Base-by-base conservation (phyloP, 2,888 invertebrate species). In the Hyposoter dolosus region DNA sequence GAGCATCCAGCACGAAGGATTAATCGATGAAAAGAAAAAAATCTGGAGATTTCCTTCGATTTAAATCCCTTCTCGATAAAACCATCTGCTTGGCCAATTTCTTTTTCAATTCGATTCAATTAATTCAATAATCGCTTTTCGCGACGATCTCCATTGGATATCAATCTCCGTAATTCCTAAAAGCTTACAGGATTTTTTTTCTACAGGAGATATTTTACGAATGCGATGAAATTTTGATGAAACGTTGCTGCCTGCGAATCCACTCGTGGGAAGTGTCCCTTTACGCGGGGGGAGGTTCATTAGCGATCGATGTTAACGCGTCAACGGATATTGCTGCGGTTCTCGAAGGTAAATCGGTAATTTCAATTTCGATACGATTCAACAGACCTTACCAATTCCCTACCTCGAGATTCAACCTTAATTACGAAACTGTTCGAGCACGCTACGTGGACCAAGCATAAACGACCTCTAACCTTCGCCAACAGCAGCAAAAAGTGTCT, bases 261-360 rank as follows among this genome's bases (percentile, higher is more conserved):
- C 10, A 15, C 9, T 5, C 23, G 28, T 28, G 10, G 60, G 1
- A 60, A 60, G 9, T 12, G 12, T 23, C 28, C 3, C 60, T 72
- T 74, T 40, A 40, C 40, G 28, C 63, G 60, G 60, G 28, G 35
- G 50, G 45, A 60, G 50, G n/a, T 60, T 79, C 78, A 75, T 83
- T 83, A 79, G 63, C 60, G 47, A 32, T 65, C 71, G 32, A 32
- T 32, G 40, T 71, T 43, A 63, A 80, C 80, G 80, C 80, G 35
- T 72, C 69, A 71, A 47, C 71, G 43, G 71, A 71, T 80, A 80
- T 80, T 80, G 43, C 69, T 40, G 40, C n/a, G 60, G 60, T 60
- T 60, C 28, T 28, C 1, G 28, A 15, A 15, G n/a, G 35, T 17
- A 40, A 43, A 68, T 60, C 69, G 45, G n/a, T 40, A 35, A 82